A percentile compares a stretch with the other conserved stretches of the same genome.
Conservation (phyloP, 1,140 invertebrate species). For the Venturia canescens region DNA sequence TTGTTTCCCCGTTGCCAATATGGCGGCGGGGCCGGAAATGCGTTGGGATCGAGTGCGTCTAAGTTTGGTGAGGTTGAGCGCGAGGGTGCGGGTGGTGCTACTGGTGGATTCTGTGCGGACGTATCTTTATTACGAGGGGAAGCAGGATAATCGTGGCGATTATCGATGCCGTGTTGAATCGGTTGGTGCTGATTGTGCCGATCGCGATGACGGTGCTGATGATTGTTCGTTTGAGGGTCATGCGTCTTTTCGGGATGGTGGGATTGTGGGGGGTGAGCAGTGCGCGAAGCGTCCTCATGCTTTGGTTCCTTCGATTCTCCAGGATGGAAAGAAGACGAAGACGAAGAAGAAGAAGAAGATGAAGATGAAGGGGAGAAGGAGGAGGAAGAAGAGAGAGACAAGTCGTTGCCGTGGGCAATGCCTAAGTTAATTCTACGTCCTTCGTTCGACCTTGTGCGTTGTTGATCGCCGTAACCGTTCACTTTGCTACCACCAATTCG, state of each 20-base stretch:
- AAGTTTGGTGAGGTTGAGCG: conserved; percentile 49
- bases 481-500: neutral
- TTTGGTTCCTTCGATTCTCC: conserved; percentile 71
- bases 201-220: conserved; percentile 55
- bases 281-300: conserved; percentile 72
- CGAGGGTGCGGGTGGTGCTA: conserved; percentile 66
- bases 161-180: neutral
- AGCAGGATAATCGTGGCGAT: conserved; percentile 45
- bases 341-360: conserved; percentile 58
- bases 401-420: conserved; percentile 54
- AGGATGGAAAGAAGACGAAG: conserved; percentile 57
- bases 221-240: conserved; percentile 56
- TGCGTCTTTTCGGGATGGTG: conserved; percentile 68
- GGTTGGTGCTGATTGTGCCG: conserved; percentile 47
- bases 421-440: conserved; percentile 58
- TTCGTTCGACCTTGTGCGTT: conserved; percentile 46
- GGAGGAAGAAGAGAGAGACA: conserved; percentile 44
- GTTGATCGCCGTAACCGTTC: conserved; percentile 55
- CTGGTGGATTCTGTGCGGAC: conserved; percentile 38
- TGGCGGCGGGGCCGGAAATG: conserved; percentile 69
- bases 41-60: conserved; percentile 65
- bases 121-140: conserved; percentile 12
- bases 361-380: conserved; percentile 60
- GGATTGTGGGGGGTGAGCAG: conserved; percentile 67
- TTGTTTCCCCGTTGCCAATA: conserved; percentile 53